A percentile compares a stretch with the other conserved stretches of the same genome.
phyloP scores from a whole-genome alignment of 2,113 vertebrate genomes.

The Callithrix jacchus region DNA sequence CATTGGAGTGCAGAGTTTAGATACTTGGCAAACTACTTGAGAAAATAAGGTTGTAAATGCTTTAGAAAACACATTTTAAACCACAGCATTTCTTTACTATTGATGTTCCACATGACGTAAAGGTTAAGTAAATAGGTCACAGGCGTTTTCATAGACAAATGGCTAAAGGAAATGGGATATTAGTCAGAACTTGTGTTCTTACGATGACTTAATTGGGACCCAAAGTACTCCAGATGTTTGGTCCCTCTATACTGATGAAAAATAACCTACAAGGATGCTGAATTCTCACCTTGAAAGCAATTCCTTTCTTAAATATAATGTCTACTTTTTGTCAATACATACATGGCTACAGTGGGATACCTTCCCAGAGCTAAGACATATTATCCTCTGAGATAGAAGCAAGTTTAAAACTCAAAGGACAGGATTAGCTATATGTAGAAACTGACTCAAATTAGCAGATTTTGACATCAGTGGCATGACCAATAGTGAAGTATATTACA shows the following conservation, averaged over 20 bases:
- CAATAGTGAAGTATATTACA: not conserved
- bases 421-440: not conserved
- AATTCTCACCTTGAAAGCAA: not conserved
- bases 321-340: not conserved
- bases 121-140: not conserved
- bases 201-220: constrained; percentile 1
- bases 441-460: not conserved
- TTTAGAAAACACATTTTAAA: not conserved
- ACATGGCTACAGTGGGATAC: not conserved
- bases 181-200: constrained; percentile 20
- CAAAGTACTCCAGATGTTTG: not conserved
- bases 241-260: not conserved
- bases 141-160: not conserved
- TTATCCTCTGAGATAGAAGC: not conserved
- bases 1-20: not conserved
- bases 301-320: not conserved
- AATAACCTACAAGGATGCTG: not conserved
- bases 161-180: not conserved
- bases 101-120: not conserved
- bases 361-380: not conserved
- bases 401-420: not conserved
- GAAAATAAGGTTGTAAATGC: not conserved
- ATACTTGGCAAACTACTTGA: not conserved
- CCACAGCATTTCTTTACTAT: not conserved
- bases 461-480: not conserved